Evolutionary conservation across 2,888 invertebrate genomes (phyloP).

Genomic region (Chymomyza caudatula): DNA sequence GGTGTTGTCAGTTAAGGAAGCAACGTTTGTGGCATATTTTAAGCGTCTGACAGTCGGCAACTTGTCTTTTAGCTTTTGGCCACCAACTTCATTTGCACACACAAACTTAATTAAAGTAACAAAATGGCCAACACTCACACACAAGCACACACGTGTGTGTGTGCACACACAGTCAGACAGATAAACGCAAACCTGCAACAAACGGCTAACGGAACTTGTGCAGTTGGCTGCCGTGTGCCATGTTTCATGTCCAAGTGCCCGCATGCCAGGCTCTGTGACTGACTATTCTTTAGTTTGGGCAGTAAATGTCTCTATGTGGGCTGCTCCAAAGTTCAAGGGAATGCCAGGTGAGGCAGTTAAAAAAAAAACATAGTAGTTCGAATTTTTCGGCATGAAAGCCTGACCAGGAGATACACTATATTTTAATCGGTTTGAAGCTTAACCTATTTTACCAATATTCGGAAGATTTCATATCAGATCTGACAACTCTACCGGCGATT

Average conservation of each 20-base stretch:
- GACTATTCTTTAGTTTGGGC: not conserved
- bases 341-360: not conserved
- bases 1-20: not conserved
- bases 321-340: constrained; percentile 35
- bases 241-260: not conserved
- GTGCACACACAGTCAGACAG: not conserved
- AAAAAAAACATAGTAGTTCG: not conserved
- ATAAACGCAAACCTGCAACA: constrained; percentile 16
- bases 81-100: constrained; percentile 16
- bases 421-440: too few species aligned
- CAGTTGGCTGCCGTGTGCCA: not conserved
- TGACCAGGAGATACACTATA: not conserved
- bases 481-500: too few species aligned
- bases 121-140: constrained; percentile 21
- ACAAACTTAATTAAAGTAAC: constrained; percentile 51
- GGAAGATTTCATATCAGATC: too few species aligned
- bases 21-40: constrained; percentile 11
- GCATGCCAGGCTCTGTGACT: not conserved
- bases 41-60: not conserved
- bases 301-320: not conserved
- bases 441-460: too few species aligned
- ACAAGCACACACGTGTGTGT: not conserved
- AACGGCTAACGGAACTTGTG: constrained; percentile 32
- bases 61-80: not conserved
- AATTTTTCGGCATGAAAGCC: too few species aligned